Evolutionary conservation across 2,113 vertebrate genomes (phyloP).

Genomic region (Plecturocebus donacophilus): DNA sequence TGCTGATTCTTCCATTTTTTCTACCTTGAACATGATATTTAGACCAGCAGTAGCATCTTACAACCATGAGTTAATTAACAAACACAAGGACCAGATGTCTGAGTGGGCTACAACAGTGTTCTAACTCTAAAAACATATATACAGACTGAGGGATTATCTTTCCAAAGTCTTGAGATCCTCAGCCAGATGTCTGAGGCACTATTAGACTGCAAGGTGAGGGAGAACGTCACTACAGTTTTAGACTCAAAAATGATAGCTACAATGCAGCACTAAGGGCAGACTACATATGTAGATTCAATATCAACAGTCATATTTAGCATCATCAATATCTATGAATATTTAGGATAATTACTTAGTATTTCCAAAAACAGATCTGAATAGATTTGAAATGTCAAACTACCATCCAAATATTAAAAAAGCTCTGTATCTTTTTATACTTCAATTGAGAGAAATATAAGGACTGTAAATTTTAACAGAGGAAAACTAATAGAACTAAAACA

Average conservation of each 20-base stretch:
- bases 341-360: background rate
- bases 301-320: background rate
- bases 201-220: background rate
- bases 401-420: background rate
- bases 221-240: background rate
- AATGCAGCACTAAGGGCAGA: background rate
- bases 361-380: conserved; percentile 44
- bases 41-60: background rate
- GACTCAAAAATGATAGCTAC: background rate
- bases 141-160: background rate
- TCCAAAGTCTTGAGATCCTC: background rate
- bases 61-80: background rate
- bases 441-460: conserved; percentile 33
- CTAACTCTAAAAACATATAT: background rate
- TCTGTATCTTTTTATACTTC: conserved; percentile 18
- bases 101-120: background rate
- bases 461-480: conserved; percentile 25
- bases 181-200: background rate
- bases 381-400: conserved; percentile 5
- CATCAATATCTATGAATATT: background rate
- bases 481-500: conserved; percentile 57
- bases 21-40: background rate
- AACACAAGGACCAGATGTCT: background rate
- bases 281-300: background rate
- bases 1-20: background rate